Conservation (phyloP, 2,888 invertebrate genomes). For the Tenthredo distinguenda region DNA sequence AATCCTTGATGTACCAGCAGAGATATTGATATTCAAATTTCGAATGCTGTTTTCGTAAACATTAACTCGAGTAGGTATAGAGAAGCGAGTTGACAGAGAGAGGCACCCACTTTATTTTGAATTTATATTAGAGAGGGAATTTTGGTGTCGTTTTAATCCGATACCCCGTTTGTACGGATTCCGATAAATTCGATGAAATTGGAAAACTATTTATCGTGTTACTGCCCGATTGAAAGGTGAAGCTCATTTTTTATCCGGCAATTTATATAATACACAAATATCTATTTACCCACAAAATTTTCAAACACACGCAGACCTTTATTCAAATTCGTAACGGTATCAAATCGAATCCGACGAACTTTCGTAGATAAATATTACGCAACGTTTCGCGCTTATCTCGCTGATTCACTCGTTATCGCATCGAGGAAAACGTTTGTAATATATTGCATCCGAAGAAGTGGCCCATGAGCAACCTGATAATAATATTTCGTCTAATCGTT, state of each 20-base stretch:
- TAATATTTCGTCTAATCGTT: background rate
- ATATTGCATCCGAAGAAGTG: background rate
- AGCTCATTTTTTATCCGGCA: background rate
- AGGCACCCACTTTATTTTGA: conserved; percentile 1
- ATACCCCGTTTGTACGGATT: conserved; percentile 10
- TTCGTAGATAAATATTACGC: background rate
- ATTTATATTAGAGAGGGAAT: conserved; percentile 16
- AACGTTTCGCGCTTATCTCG: background rate
- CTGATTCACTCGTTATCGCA: background rate
- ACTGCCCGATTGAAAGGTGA: background rate
- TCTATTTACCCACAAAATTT: too few relatives aligned
- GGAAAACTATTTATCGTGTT: background rate
- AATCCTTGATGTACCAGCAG: background rate
- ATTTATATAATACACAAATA: background rate
- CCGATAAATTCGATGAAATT: conserved; percentile 32
- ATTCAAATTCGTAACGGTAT: background rate
- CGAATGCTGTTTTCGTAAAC: conserved; percentile 19
- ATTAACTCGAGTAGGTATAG: background rate
- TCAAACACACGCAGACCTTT: background rate
- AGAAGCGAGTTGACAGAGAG: background rate
- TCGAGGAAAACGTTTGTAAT: background rate
- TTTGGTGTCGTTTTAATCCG: conserved; percentile 37
- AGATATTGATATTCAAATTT: conserved; percentile 31
- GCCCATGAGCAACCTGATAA: background rate
- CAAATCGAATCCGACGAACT: background rate